phyloP scores from a whole-genome alignment of 2,888 invertebrate genomes.

The Cabera pusaria region DNA sequence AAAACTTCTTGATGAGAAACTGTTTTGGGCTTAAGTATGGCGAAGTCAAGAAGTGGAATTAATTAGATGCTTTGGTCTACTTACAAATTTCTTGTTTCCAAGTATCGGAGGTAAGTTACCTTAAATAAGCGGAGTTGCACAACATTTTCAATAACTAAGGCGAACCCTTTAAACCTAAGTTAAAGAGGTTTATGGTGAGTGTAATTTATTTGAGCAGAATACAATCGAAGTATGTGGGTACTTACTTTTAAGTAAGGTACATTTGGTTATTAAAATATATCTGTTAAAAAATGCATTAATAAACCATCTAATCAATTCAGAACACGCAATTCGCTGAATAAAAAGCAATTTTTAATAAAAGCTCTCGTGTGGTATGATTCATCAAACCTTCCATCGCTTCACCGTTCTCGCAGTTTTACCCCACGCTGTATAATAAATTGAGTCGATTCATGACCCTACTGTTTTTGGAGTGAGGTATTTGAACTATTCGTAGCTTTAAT shows the following conservation, averaged over 20 bases:
- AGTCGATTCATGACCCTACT: constrained; percentile 15
- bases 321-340: too few species aligned
- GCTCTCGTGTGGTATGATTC: constrained; percentile 2
- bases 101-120: constrained; percentile 14
- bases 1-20: constrained; percentile 49
- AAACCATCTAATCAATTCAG: too few species aligned
- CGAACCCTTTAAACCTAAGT: constrained; percentile 2
- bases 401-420: constrained; percentile 7
- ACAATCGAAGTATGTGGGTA: too few species aligned
- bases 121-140: constrained; percentile 10
- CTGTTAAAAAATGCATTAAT: too few species aligned
- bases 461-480: constrained; percentile 11
- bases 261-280: too few species aligned
- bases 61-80: constrained; percentile 19
- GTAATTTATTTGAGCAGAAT: too few species aligned
- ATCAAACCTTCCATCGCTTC: constrained; percentile 6
- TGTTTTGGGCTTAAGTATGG: constrained; percentile 29
- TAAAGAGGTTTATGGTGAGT: not conserved
- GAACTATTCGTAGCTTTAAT: constrained; percentile 7
- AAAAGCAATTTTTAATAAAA: not conserved
- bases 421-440: constrained; percentile 11
- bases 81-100: constrained; percentile 13
- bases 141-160: constrained; percentile 8
- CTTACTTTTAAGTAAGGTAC: too few species aligned
- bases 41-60: constrained; percentile 25